These are phyloP conservation scores for Porites lobata DNA, from an alignment of 92 coral and sea anemone genomes.

Conservation along the genomic window DNA sequence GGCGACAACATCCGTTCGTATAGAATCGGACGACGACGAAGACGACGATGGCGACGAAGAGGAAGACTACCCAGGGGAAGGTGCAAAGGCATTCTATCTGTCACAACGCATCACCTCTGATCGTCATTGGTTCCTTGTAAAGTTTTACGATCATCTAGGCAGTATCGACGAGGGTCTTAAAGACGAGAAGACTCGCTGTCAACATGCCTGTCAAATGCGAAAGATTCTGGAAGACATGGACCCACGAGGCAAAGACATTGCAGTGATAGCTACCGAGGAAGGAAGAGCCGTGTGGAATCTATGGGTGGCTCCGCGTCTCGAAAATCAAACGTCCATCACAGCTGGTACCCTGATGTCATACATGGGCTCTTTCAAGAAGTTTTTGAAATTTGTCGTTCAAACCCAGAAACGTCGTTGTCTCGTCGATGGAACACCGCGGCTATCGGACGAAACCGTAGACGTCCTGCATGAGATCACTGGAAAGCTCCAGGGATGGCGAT, in stretches of 20 bases:
- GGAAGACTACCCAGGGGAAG: too few species aligned
- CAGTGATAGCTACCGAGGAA: background rate
- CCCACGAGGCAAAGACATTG: background rate
- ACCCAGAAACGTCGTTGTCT: background rate
- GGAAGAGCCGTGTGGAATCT: constrained; percentile 10
- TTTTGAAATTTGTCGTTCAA: background rate
- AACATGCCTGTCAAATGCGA: constrained; percentile 4
- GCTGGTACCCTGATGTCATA: background rate
- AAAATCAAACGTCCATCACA: background rate
- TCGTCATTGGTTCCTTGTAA: background rate
- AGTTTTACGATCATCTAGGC: background rate
- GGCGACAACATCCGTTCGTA: too few species aligned
- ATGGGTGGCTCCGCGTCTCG: background rate
- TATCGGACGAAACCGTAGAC: background rate
- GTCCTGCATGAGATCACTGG: background rate
- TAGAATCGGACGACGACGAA: too few species aligned
- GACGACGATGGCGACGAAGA: too few species aligned
- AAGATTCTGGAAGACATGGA: constrained; percentile 7
- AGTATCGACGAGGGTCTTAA: constrained; percentile 6
- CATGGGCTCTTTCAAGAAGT: background rate
- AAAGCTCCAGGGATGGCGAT: background rate
- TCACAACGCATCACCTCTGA: background rate
- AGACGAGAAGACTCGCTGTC: background rate
- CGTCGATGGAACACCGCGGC: background rate
- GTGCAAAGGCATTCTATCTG: too few species aligned